Conservation (phyloP, 2,113 vertebrate genomes). For the Labeo rohita region DNA sequence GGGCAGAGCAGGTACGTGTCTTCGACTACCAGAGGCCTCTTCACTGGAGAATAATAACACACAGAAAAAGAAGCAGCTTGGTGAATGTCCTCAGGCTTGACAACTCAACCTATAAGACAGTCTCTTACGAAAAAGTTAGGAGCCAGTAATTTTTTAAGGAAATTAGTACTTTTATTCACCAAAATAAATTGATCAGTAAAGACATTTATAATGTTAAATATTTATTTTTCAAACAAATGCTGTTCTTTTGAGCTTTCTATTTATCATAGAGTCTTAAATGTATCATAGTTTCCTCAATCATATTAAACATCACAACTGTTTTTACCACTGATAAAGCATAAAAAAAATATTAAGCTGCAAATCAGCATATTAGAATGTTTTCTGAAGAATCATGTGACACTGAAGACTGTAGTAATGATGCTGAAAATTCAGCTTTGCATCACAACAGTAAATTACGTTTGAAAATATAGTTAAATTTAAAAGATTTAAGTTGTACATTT, state of each 20-base stretch:
- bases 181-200: neutral
- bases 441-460: too few species aligned
- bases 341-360: neutral
- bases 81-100: constrained; percentile 44
- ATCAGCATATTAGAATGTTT: neutral
- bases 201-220: neutral
- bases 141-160: neutral
- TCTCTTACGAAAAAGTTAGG: neutral
- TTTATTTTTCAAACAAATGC: neutral
- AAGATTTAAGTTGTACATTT: too few species aligned
- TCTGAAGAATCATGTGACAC: neutral
- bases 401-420: too few species aligned
- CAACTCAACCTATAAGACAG: neutral
- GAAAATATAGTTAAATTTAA: too few species aligned
- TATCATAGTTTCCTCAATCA: neutral
- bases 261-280: neutral
- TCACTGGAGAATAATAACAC: constrained; percentile 77
- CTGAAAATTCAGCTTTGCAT: too few species aligned
- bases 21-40: constrained; percentile 90
- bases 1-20: constrained; percentile 94
- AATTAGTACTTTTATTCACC: neutral
- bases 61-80: constrained; percentile 9
- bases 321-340: neutral
- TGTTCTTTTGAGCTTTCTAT: neutral
- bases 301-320: neutral